These are phyloP conservation scores for Protobothrops mucrosquamatus DNA, from an alignment of 2,113 vertebrate genomes.

Conservation along the genomic window DNA sequence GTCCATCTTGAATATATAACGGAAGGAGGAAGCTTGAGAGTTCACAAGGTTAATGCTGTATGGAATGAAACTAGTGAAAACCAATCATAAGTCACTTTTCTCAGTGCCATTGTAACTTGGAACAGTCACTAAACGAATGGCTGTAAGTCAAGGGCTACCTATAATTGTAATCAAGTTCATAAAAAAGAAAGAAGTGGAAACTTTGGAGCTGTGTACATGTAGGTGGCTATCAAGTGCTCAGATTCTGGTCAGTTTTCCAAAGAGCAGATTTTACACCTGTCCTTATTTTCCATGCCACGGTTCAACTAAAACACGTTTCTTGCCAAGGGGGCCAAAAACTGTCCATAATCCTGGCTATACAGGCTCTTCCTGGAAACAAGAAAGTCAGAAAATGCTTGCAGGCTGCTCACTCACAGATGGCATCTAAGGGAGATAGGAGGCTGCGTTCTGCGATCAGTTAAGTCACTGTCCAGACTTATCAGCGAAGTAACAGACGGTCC, in stretches of 20 bases:
- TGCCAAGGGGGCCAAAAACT: not conserved
- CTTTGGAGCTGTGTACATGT: not conserved
- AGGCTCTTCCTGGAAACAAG: not conserved
- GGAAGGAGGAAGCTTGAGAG: no score
- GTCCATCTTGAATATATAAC: no score
- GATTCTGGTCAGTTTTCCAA: not conserved
- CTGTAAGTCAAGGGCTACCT: not conserved
- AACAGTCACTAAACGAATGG: not conserved
- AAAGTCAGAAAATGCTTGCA: not conserved
- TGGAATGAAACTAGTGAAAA: not conserved
- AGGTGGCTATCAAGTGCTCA: not conserved
- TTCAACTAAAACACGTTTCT: not conserved
- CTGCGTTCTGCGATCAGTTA: constrained; percentile 32
- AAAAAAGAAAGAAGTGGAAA: not conserved
- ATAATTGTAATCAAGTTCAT: not conserved
- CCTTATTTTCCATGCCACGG: not conserved
- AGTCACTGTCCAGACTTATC: constrained; percentile 48
- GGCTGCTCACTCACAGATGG: not conserved
- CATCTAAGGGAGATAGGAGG: constrained; percentile 4
- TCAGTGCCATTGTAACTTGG: not conserved
- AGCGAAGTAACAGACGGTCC: constrained; percentile 64
- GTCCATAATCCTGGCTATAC: not conserved
- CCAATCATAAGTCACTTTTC: not conserved
- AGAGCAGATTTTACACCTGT: not conserved
- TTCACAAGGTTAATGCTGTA: no score